A percentile compares a stretch with the other conserved stretches of the same genome.
phyloP scores from a whole-genome alignment of 37 sponge, comb jelly and placozoan genomes.

The Axinella damicornis region DNA sequence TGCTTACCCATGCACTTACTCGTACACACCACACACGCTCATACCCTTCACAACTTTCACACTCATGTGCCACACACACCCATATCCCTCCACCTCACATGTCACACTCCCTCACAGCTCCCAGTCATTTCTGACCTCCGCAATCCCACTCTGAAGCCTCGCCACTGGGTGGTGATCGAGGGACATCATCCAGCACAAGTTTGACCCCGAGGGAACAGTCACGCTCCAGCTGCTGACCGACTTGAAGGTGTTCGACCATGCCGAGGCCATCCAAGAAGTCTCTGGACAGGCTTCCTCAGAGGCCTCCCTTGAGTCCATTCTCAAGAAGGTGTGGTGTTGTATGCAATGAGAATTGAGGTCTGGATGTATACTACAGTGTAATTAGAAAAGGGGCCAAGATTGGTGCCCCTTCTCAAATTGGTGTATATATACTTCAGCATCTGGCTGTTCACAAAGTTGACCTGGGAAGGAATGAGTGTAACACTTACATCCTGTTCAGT shows the following conservation, averaged over 20 bases:
- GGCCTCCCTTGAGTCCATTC: conserved; percentile 92
- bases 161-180: conserved; percentile 96
- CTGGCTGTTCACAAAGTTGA: too few relatives aligned
- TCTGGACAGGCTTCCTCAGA: conserved; percentile 98
- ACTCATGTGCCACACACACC: too few relatives aligned
- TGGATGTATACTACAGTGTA: too few relatives aligned
- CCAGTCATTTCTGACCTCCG: conserved; percentile 92
- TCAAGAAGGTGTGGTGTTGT: conserved; percentile 90
- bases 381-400: too few relatives aligned
- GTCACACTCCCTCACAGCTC: conserved; percentile 17
- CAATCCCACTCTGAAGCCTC: conserved; percentile 88
- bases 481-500: too few relatives aligned
- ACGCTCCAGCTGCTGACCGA: conserved; percentile 80
- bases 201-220: conserved; percentile 75
- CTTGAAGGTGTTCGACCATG: conserved; percentile 83
- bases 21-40: background rate
- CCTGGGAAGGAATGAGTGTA: too few relatives aligned
- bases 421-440: too few relatives aligned
- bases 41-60: background rate
- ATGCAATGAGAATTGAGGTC: too few relatives aligned
- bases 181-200: conserved; percentile 80
- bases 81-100: too few relatives aligned
- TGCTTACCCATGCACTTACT: too few relatives aligned
- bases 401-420: too few relatives aligned
- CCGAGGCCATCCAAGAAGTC: conserved; percentile 93